A percentile compares a stretch with the other conserved stretches of the same genome.
phyloP scores from a whole-genome alignment of 2,888 invertebrate genomes.

The Temnothorax ravouxi region DNA sequence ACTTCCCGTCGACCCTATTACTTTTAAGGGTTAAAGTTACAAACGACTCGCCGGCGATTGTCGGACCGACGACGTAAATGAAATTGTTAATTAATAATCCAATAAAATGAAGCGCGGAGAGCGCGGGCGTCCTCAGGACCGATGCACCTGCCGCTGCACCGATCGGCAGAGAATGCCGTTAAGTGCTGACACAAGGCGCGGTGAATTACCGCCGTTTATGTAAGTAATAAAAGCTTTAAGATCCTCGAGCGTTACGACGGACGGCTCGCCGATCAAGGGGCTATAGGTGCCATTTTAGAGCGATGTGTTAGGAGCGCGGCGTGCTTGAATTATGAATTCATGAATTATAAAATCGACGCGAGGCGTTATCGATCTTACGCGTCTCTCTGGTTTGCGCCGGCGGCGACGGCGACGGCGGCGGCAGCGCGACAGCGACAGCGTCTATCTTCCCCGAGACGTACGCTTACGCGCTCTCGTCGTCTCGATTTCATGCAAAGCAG shows the following conservation, averaged over 20 bases:
- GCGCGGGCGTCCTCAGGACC: background rate
- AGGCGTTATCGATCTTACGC: conserved; percentile 78
- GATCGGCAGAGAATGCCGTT: conserved; percentile 27
- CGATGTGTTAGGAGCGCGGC: conserved; percentile 65
- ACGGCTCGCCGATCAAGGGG: conserved; percentile 50
- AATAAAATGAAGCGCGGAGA: conserved; percentile 31
- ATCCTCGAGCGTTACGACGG: conserved; percentile 22
- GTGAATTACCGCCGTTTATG: conserved; percentile 54
- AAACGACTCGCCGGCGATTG: conserved; percentile 16
- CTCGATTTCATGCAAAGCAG: conserved; percentile 70
- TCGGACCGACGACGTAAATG: conserved; percentile 18
- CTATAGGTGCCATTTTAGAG: conserved; percentile 62
- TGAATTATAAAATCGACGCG: conserved; percentile 83
- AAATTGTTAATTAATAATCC: conserved; percentile 52
- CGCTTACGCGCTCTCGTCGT: conserved; percentile 65
- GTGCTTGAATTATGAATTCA: conserved; percentile 83
- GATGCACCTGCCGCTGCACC: conserved; percentile 23
- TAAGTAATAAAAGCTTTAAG: conserved; percentile 35
- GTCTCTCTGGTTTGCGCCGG: conserved; percentile 48
- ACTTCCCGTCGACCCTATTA: conserved; percentile 51
- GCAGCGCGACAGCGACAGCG: background rate
- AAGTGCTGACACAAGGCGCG: conserved; percentile 24
- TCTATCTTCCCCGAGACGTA: conserved; percentile 59
- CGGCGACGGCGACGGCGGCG: conserved; percentile 10
- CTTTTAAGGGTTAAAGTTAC: conserved; percentile 53